Percentiles rank a stretch among this genome's conserved stretches.
Evolutionary conservation across 2,113 vertebrate genomes (phyloP).

Genomic region (Serinus canaria): DNA sequence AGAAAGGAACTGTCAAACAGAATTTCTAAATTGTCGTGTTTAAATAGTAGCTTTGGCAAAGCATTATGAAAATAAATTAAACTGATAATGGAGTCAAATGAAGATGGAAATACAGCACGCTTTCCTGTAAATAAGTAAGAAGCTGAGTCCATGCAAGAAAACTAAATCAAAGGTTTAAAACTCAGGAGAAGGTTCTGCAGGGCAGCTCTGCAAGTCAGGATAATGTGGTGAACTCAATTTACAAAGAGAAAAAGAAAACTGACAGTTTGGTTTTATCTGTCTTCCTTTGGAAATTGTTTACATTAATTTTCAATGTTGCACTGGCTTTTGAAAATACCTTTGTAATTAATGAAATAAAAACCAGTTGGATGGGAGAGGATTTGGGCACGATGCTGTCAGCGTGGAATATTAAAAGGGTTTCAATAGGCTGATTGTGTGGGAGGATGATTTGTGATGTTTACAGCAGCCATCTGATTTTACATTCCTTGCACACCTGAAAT

Average conservation of each 20-base stretch:
- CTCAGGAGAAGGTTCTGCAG: neutral
- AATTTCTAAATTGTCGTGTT: slow-evolving; percentile 28
- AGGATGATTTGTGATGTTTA: neutral
- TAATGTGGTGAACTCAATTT: neutral
- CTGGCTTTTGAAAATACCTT: neutral
- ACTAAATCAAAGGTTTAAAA: neutral
- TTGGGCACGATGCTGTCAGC: rapidly evolving
- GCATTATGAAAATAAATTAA: slow-evolving; percentile 37
- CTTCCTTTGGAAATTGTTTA: neutral
- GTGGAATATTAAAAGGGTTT: neutral
- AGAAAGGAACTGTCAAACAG: slow-evolving; percentile 33
- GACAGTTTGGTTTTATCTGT: neutral
- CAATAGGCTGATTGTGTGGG: neutral
- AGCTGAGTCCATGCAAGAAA: neutral
- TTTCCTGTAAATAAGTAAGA: neutral
- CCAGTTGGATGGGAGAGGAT: neutral
- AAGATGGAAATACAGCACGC: neutral
- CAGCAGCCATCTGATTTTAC: neutral
- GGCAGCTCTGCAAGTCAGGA: neutral
- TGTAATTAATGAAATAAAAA: neutral
- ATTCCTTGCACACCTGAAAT: slow-evolving; percentile 2
- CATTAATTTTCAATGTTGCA: neutral
- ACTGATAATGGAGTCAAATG: slow-evolving; percentile 8
- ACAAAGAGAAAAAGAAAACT: neutral
- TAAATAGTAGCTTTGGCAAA: slow-evolving; percentile 39